Evolutionary conservation across 2,113 vertebrate genomes (phyloP).

Genomic region (Vicugna pacos): DNA sequence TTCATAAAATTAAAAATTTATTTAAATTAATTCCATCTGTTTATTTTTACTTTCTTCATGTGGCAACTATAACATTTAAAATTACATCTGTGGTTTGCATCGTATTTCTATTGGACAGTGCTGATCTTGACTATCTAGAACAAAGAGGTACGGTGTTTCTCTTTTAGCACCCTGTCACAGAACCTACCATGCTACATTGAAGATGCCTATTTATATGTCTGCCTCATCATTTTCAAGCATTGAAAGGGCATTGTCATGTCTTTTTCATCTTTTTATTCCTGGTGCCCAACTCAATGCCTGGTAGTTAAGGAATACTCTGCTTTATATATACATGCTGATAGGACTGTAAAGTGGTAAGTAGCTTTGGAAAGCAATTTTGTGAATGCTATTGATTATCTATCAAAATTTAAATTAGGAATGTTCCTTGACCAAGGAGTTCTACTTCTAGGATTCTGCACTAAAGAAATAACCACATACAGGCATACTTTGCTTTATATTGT

Average conservation of each 20-base stretch:
- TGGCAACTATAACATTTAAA: constrained; percentile 17
- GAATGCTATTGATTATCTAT: background rate
- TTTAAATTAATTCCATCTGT: constrained; percentile 4
- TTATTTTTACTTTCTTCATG: constrained; percentile 39
- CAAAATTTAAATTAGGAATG: background rate
- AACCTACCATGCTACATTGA: background rate
- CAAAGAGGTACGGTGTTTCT: background rate
- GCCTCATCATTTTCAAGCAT: constrained; percentile 1
- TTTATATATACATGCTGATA: background rate
- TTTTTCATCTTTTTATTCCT: constrained; percentile 23
- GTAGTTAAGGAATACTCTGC: background rate
- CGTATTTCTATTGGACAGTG: constrained; percentile 36
- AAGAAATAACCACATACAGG: constrained; percentile 2
- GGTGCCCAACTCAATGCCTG: background rate
- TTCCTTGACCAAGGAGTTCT: constrained; percentile 49
- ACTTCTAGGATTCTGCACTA: background rate
- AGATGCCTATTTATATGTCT: background rate
- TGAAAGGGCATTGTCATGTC: background rate
- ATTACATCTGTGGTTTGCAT: background rate
- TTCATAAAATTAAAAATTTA: background rate
- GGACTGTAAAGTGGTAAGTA: background rate
- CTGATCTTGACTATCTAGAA: background rate
- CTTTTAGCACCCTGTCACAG: background rate
- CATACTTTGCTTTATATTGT: background rate
- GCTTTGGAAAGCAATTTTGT: constrained; percentile 34